These are phyloP conservation scores for Pseudonaja textilis DNA, from an alignment of 2,113 vertebrate species.

Conservation along the genomic window DNA sequence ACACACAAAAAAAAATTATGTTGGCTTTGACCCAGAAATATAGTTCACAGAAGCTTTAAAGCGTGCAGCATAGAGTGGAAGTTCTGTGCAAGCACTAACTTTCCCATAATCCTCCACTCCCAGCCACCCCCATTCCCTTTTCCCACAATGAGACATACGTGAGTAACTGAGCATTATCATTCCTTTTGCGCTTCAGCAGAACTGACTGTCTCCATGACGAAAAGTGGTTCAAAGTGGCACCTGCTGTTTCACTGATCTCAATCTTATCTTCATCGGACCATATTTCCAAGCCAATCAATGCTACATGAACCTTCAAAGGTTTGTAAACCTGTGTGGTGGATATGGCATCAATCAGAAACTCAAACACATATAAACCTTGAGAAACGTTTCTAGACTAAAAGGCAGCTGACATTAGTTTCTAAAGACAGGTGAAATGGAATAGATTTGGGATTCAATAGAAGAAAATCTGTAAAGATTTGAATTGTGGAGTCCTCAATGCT, in stretches of 20 bases:
- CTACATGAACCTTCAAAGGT: conserved; percentile 78
- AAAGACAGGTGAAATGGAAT: not conserved
- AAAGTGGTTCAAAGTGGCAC: conserved; percentile 76
- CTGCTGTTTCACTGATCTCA: conserved; percentile 59
- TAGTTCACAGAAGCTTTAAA: not conserved
- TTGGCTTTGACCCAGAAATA: not conserved
- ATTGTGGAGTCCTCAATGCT: not conserved
- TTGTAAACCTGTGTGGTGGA: conserved; percentile 76
- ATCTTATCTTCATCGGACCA: conserved; percentile 80
- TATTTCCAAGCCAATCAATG: conserved; percentile 82
- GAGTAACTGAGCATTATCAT: conserved; percentile 89
- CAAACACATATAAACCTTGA: not conserved
- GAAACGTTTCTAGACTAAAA: not conserved
- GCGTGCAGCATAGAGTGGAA: not conserved
- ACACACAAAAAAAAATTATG: not conserved
- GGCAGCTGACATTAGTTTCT: not conserved
- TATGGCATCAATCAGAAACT: fast-evolving
- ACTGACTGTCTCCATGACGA: conserved; percentile 72
- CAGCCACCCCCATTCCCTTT: not conserved
- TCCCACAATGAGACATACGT: conserved; percentile 71
- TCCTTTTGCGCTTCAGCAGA: conserved; percentile 62
- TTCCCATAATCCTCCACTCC: not conserved
- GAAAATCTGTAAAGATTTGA: not conserved
- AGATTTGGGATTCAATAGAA: not conserved
- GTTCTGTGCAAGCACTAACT: not conserved